These are phyloP conservation scores for Anguilla obscura DNA, from an alignment of 2,797 vertebrate genomes.

Conservation along the genomic window DNA sequence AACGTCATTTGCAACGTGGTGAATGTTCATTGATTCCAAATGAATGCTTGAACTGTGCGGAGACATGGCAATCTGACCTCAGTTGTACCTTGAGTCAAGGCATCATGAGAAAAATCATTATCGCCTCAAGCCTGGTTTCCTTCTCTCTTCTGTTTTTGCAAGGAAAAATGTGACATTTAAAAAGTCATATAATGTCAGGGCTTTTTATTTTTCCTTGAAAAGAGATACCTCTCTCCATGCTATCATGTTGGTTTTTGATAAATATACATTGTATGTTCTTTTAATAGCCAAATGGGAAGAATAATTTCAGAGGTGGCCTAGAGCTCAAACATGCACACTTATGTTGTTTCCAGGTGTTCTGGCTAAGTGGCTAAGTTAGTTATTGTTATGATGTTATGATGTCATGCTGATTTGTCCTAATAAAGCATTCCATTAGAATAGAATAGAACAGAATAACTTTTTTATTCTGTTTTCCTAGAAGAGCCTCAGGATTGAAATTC, in stretches of 20 bases:
- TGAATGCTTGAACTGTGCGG: constrained; percentile 48
- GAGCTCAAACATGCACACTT: background rate
- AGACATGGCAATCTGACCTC: constrained; percentile 24
- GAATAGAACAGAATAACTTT: too few relatives aligned
- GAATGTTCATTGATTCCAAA: constrained; percentile 55
- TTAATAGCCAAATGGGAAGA: background rate
- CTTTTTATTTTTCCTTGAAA: background rate
- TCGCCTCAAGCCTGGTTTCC: background rate
- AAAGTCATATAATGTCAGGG: background rate
- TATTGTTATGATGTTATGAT: too few relatives aligned
- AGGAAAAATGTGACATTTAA: constrained; percentile 29
- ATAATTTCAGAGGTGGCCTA: background rate
- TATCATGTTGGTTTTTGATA: background rate
- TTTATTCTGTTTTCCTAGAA: too few relatives aligned
- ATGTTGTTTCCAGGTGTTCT: too few relatives aligned
- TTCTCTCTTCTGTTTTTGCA: background rate
- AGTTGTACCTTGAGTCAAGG: background rate
- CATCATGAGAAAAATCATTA: background rate
- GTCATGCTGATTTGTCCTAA: too few relatives aligned
- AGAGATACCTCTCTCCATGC: background rate
- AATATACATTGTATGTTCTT: background rate
- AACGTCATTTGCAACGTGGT: constrained; percentile 51
- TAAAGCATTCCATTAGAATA: too few relatives aligned
- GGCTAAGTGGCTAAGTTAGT: too few relatives aligned
- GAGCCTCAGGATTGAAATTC: too few relatives aligned